Evolutionary conservation across 2,888 invertebrate species (phyloP), one percentile per base, ranked within the genome.

Genomic region (Leucozona laternaria): DNA sequence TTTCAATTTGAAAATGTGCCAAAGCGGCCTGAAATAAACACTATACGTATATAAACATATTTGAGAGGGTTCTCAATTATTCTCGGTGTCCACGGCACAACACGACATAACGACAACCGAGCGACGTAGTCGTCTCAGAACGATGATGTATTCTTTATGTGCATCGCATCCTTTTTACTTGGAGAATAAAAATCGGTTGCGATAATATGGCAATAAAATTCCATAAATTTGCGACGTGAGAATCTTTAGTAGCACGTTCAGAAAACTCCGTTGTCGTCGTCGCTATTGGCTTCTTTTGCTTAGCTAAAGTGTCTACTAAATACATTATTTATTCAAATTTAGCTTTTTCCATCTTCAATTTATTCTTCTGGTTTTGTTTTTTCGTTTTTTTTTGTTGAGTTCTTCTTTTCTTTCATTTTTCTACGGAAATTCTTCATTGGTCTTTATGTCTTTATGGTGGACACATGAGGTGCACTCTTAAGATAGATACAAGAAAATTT

Each of bases 171-270:
- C 82, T 76, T 82, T 85, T 43, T 34, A 78, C 78, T 73, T 79
- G 73, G 82, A 78, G 82, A 78, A 82, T 86, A 82, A 79, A 86
- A 86, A 86, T 82, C 86, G 70, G 78, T 82, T 82, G 82, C 82
- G 75, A 79, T 82, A 82, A 82, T 86, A 86, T 86, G 82, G 86
- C 82, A 86, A 86, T 86, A 86, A 86, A 86, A 86, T 86, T 86
- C 78, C 82, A 86, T 86, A 86, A 86, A 86, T 86, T 86, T 86
- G 86, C 86, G 81, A 86, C 86, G 86, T 86, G 86, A 86, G 86
- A 82, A 79, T 53, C 78, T 75, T 78, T 20, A 58, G 40, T 66
- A 50, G 82, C 86, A 86, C 86, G 86, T 86, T 50, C 34, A 31
- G 45, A 40, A 60, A n/a, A 64, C 40, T 58, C 20, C 48, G 60